Evolutionary conservation across 2,113 vertebrate species (phyloP), one percentile per base, ranked within the genome.

Genomic region (Cyanocitta stelleri): DNA sequence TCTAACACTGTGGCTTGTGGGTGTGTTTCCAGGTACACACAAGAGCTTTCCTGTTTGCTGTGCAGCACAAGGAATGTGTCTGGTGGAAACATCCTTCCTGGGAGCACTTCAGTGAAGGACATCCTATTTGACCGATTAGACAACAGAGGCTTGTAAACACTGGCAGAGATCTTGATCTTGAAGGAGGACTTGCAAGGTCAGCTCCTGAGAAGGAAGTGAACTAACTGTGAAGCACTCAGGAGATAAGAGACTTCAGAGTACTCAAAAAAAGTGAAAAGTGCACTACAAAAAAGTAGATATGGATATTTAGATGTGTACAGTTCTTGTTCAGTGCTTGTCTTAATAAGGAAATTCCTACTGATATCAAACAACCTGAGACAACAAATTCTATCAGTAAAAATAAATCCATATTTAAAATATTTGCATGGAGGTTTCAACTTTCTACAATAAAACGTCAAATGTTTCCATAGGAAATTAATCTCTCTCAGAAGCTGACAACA

Each of bases 31-130:
- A 13, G 17, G 17, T 6, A n/a, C 39, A 27, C 30, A 46, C 0
- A 0, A 95, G 55, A 69, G 64, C 21, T 95, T 85, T 93, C 59
- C 63, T 85, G 71, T 87, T 90, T 91, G 55, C 56, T 24, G 10
- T 1, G 2, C 37, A 61, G n/a, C 66, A 62, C 56, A 48, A 94
- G 49, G 76, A 92, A 75, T 72, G 56, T 0, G 0, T 44, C 46
- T 51, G 33, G 23, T 23, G 66, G 75, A 83, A 39, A 78, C 48
- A 81, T 80, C 79, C 93, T 90, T 96, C 87, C 90, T 72, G 68
- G 88, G 44, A 81, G 6, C 87, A 84, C 93, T 96, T 84, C 75
- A 92, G 68, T 71, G 85, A 90, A 96, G 95, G 68, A 88, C 61
- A 66, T 86, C 59, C 85, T 83, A 35, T 76, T 90, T 63, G 44